Evolutionary conservation across 2,888 invertebrate species (phyloP), one percentile per base, ranked within the genome.

Genomic region (Caenorhabditis auriculariae): DNA sequence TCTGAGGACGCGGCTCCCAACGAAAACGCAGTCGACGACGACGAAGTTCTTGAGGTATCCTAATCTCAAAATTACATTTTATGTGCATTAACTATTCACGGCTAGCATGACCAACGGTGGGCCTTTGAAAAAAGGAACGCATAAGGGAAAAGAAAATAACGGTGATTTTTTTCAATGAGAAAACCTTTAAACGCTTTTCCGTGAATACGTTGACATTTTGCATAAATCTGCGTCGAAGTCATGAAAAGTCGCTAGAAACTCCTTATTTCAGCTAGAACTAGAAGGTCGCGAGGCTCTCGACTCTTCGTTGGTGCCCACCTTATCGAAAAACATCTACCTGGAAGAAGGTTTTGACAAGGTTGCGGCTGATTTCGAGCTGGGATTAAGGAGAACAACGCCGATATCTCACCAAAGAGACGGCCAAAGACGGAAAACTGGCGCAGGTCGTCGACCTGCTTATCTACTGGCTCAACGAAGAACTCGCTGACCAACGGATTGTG

Each of bases 391-490:
- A 96, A 84, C 94, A 94, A 84, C 87, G 96, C 68, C 92, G 93
- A 9, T 93, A 96, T 84, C 90, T 98, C 72, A 93, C 93, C 77
- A 90, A 91, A 0, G 87, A 88, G 64, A 92, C 93, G 0, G 87
- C 90, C 65, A 90, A 90, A 58, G 91, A 94, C 82, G 89, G 90
- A 0, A 89, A 91, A 29, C 54, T 81, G 24, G 54, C 60, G 7
- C 76, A 80, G 57, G 68, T 80, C 24, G 67, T 76, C 37, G 59
- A 77, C 75, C 89, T 94, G 37, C 85, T 99, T 46, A 89, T 94
- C 35, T 61, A 95, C 76, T 98, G 98, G 98, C 91, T 99, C 53
- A 98, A 98, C 83, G 94, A 96, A 85, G 96, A 94, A 83, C 85
- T 99, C 52, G 94, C 95, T 0, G 88, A 90, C 68, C 92, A 96